Conservation (phyloP, 2,113 vertebrate species). For the Promerops cafer region DNA sequence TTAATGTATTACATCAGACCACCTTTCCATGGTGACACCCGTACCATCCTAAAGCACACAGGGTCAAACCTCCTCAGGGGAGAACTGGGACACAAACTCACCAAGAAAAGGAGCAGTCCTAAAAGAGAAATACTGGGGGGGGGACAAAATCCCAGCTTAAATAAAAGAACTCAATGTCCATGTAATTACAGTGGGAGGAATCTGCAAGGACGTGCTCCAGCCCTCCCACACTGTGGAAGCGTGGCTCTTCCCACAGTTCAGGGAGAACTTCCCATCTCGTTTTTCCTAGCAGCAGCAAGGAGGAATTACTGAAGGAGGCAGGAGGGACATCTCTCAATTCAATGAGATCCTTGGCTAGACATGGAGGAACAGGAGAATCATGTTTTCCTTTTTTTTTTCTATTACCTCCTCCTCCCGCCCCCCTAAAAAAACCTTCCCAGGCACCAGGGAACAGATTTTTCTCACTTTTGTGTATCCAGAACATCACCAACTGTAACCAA, state of each 20-base stretch:
- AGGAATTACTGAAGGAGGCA: neutral
- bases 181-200: neutral
- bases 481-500: neutral
- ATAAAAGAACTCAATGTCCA: neutral
- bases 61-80: neutral
- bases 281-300: neutral
- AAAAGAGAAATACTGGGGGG: neutral
- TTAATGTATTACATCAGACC: neutral
- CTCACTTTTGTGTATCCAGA: neutral
- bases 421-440: neutral
- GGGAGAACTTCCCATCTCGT: neutral
- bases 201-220: neutral
- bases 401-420: neutral
- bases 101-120: neutral
- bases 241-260: neutral
- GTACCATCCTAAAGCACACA: neutral
- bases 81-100: neutral
- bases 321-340: neutral
- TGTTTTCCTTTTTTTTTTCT: neutral
- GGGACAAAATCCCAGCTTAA: neutral
- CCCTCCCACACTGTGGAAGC: neutral
- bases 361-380: neutral
- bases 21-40: neutral
- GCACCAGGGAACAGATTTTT: slow-evolving; percentile 3
- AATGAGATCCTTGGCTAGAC: neutral